Evolutionary conservation across 1,140 invertebrate genomes (phyloP), one percentile per base, ranked within the genome.

Genomic region (Octopus bimaculoides): DNA sequence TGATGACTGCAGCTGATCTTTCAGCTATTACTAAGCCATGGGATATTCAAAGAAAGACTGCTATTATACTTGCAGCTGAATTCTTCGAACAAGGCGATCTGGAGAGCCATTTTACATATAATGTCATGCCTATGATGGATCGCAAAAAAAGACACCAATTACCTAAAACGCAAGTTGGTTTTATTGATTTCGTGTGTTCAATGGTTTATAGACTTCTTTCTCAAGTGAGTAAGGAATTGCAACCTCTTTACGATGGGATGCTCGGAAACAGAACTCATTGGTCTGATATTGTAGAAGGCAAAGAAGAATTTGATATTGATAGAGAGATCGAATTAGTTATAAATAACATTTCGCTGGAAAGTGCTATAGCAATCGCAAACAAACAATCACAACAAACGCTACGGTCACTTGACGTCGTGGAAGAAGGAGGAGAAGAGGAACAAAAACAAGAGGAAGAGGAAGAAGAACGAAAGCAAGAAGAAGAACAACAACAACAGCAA

Each of bases 51-150:
- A 71, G 26, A 71, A 71, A 6, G 14, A 6, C 14, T 71, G 66
- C 26, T 71, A 6, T 71, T 14, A 14, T 5, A 12, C 0, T 6
- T 10, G 14, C 14, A 20, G 1, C 14, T n/a, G 66, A 71, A 0
- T 17, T 71, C 5, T 71, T 71, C 6, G 9, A 71, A 71, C 66
- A 14, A 12, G 5, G 5, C 6, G 66, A 71, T 94, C 3, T 41
- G 26, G 26, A 41, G 26, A 41, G 26, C 26, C 26, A 41, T 41
- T 41, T 41, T n/a, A 6, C 66, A 0, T 4, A 5, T 5, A 9
- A 9, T 14, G 6, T 5, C 17, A 6, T 14, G 14, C 9, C 66
- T n/a, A 6, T 6, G 7, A n/a, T 71, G 14, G 5, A 71, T 8
- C 17, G 26, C 17, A 71, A 5, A 4, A 20, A 71, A 71, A 17